Evolutionary conservation across 2,797 vertebrate species (phyloP).

Genomic region (Champsocephalus gunnari): DNA sequence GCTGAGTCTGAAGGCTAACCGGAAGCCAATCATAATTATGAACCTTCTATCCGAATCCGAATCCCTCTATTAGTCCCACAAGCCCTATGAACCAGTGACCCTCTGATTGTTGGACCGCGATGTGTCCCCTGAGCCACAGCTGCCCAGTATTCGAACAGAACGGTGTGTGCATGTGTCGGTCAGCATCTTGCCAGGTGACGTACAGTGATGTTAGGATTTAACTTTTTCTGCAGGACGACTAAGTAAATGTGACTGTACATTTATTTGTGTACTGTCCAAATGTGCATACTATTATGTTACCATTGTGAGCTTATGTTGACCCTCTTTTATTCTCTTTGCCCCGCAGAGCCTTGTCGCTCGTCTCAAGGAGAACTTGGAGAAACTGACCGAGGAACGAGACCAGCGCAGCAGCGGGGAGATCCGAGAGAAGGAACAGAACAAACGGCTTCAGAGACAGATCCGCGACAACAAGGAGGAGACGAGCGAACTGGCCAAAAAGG

Average conservation of each 20-base stretch:
- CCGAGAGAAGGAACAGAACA: constrained; percentile 97
- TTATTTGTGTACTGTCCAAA: too few relatives aligned
- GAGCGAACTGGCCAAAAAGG: constrained; percentile 93
- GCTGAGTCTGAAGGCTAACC: background rate
- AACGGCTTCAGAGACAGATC: constrained; percentile 93
- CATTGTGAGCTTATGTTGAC: background rate
- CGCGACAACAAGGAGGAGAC: constrained; percentile 95
- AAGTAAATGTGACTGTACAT: too few relatives aligned
- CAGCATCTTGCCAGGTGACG: background rate
- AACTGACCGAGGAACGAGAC: constrained; percentile 94
- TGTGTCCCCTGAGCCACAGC: background rate
- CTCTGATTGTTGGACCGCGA: too few relatives aligned
- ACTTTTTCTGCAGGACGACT: too few relatives aligned
- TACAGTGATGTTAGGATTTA: background rate
- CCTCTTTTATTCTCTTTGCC: background rate
- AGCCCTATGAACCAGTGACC: too few relatives aligned
- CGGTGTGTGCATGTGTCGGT: background rate
- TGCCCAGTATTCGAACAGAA: background rate
- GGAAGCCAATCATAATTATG: background rate
- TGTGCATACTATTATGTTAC: background rate
- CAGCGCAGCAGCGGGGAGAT: constrained; percentile 89
- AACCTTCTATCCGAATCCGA: too few relatives aligned
- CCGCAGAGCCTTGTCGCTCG: constrained; percentile 88
- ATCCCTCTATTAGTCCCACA: too few relatives aligned
- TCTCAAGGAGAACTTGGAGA: constrained; percentile 97